Conservation (phyloP, 2,113 vertebrate genomes). For the Lonchura striata region DNA sequence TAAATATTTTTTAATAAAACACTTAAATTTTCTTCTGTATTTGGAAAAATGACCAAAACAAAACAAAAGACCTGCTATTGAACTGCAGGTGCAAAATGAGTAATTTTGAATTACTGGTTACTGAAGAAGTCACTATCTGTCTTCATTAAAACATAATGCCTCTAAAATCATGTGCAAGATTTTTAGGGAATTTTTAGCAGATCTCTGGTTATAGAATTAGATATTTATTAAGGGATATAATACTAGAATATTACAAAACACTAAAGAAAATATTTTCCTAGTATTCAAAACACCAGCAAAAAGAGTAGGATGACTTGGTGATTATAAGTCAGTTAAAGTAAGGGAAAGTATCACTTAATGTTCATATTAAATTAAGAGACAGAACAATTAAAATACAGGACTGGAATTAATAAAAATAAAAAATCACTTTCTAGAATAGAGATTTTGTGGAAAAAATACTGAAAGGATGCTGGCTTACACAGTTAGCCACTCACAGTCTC, state of each 20-base stretch:
- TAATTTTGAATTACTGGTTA: not conserved
- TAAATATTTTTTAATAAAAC: not conserved
- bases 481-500: rapidly evolving
- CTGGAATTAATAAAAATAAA: not conserved
- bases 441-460: not conserved
- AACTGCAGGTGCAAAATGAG: not conserved
- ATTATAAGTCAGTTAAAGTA: not conserved
- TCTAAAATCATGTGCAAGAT: not conserved
- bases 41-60: not conserved
- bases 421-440: not conserved
- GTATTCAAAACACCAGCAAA: not conserved
- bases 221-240: not conserved
- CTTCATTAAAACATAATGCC: not conserved
- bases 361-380: not conserved
- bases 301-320: not conserved
- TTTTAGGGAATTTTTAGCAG: not conserved
- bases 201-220: not conserved
- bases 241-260: not conserved
- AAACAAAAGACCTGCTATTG: not conserved
- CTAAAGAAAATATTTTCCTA: not conserved
- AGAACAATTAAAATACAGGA: not conserved
- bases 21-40: not conserved
- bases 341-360: not conserved
- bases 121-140: not conserved
- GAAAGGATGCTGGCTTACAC: not conserved